Base-by-base conservation (phyloP, 2,113 vertebrate genomes). In the Chrysochloris asiatica region DNA sequence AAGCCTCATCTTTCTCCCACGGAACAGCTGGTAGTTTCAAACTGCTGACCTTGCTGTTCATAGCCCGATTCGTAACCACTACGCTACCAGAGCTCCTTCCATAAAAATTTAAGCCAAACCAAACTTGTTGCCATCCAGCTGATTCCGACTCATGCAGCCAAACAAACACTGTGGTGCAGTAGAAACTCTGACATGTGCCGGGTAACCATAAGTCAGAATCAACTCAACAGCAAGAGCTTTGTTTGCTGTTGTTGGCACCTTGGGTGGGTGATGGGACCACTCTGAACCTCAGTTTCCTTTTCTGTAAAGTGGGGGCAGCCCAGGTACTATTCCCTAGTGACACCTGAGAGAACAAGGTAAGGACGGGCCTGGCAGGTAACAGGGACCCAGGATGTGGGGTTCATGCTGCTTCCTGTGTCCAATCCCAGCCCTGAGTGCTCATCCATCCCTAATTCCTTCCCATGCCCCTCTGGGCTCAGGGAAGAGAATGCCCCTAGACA, bases 381-480 rank as follows among this genome's bases (percentile, higher is more conserved):
- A 0, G n/a, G 33, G 24, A 33, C 54, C 36, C 8, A 30, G 28
- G 5, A 54, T 65, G 14, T 19, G 3, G 65, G 28, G 21, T 59
- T 61, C 47, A 0, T 0, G 3, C 30, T 4, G 30, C 72, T 14
- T 50, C 77, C 59, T 10, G 6, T 9, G 65, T 38, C 30, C 22
- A 8, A 3, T 8, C 43, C 33, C 47, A 17, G 5, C 7, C 14
- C 36, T 4, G 0, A 22, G 26, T 3, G 17, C 43, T 3, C 5
- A 0, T 1, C 19, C 21, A 36, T 17, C 16, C n/a, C 26, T 30
- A 13, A 75, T 47, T 86, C 16, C 8, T 72, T 6, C 0, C 33
- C 17, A 6, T 0, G 0, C 1, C 48, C 41, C 10, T 0, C 52
- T 7, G 80, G 26, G 41, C 54, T 67, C 36, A 38, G 45, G 36